A percentile compares a stretch with the other conserved stretches of the same genome.
Evolutionary conservation across 2,888 invertebrate genomes (phyloP).

Genomic region (Isoperla grammatica): DNA sequence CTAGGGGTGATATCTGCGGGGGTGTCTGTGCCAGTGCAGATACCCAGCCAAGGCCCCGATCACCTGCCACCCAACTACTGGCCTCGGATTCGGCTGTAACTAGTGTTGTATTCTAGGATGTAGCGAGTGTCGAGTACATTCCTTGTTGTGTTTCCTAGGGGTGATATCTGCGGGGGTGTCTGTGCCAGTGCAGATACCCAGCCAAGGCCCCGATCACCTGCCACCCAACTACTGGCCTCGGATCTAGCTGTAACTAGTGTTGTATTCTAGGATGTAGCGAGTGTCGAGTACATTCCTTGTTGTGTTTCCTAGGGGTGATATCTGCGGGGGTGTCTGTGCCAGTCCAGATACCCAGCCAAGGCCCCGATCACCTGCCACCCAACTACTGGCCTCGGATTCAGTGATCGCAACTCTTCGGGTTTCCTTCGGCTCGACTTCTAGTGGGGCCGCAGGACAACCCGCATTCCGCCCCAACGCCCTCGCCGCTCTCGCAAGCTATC

Average conservation of each 20-base stretch:
- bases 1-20: slow-evolving; percentile 89
- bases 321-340: slow-evolving; percentile 89
- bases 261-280: too few relatives aligned
- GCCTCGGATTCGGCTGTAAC: slow-evolving; percentile 87
- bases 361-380: slow-evolving; percentile 58
- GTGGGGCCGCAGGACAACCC: slow-evolving; percentile 40
- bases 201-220: slow-evolving; percentile 63
- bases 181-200: slow-evolving; percentile 88
- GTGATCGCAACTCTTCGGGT: slow-evolving; percentile 71
- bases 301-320: slow-evolving; percentile 69
- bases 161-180: slow-evolving; percentile 90
- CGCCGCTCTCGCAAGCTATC: slow-evolving; percentile 15
- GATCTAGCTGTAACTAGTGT: too few relatives aligned
- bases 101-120: too few relatives aligned
- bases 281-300: neutral
- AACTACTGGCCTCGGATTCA: slow-evolving; percentile 90
- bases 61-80: slow-evolving; percentile 69
- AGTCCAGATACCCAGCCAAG: slow-evolving; percentile 85
- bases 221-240: slow-evolving; percentile 86
- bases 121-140: neutral
- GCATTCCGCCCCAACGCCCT: slow-evolving; percentile 39
- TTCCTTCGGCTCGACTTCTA: slow-evolving; percentile 59
- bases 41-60: slow-evolving; percentile 78
- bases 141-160: slow-evolving; percentile 53
- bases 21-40: slow-evolving; percentile 87